These are phyloP conservation scores for Drosophila melanocephala DNA, from an alignment of 2,888 invertebrate genomes.

Conservation along the genomic window DNA sequence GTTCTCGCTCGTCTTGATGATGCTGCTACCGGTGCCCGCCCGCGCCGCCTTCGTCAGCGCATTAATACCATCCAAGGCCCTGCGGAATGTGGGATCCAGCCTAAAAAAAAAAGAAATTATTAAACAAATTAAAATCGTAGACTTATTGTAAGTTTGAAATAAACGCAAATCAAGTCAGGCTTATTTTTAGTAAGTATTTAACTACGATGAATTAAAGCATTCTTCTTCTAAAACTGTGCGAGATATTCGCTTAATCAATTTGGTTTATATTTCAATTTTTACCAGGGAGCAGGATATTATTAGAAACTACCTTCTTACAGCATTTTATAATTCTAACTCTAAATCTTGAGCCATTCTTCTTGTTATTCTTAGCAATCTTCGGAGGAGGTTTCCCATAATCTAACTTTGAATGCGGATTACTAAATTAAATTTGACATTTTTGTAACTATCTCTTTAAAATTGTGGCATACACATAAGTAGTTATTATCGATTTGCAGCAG, in stretches of 20 bases:
- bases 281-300: not conserved
- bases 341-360: too few relatives aligned
- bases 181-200: not conserved
- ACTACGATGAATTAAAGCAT: not conserved
- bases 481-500: not conserved
- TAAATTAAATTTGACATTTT: not conserved
- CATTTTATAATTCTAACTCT: too few relatives aligned
- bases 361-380: too few relatives aligned
- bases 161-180: not conserved
- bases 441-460: not conserved
- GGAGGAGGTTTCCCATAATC: not conserved
- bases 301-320: not conserved
- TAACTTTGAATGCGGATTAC: not conserved
- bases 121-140: not conserved
- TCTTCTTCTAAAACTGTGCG: not conserved
- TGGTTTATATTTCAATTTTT: not conserved
- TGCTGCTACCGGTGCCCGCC: conserved; percentile 13
- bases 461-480: not conserved
- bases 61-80: conserved; percentile 83
- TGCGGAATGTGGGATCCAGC: conserved; percentile 82
- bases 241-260: too few relatives aligned
- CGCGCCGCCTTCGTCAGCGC: conserved; percentile 78
- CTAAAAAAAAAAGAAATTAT: conserved; percentile 49
- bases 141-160: not conserved
- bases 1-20: conserved; percentile 20